These are phyloP conservation scores for Lichenostomus cassidix DNA, from an alignment of 2,113 vertebrate species.

Conservation along the genomic window DNA sequence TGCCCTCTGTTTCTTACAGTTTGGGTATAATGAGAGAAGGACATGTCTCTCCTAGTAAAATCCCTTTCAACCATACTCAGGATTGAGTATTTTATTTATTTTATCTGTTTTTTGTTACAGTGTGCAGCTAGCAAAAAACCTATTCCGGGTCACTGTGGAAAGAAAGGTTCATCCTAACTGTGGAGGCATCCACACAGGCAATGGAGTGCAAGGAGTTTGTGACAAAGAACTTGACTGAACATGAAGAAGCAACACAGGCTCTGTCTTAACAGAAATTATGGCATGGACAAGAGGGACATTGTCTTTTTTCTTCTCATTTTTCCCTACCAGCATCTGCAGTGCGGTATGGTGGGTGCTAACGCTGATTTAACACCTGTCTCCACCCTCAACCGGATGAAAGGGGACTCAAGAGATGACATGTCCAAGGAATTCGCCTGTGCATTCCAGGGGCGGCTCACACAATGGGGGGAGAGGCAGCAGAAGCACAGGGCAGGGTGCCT, in stretches of 20 bases:
- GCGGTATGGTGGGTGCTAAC: not conserved
- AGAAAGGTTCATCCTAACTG: not conserved
- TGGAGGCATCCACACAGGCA: not conserved
- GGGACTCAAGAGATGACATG: slow-evolving; percentile 41
- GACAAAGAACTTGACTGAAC: not conserved
- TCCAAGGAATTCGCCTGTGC: not conserved
- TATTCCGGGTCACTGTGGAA: not conserved
- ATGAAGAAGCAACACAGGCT: not conserved
- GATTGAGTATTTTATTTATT: not conserved
- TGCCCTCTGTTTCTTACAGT: not conserved
- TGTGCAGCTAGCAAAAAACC: not conserved
- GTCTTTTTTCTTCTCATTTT: not conserved
- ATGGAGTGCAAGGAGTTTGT: not conserved
- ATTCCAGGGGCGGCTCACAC: not conserved
- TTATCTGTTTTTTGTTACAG: not conserved
- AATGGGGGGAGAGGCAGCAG: not conserved
- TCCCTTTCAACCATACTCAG: not conserved
- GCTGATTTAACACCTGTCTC: slow-evolving; percentile 21
- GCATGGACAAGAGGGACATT: not conserved
- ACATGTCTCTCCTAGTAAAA: not conserved
- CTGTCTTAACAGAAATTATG: not conserved
- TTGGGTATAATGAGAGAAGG: not conserved
- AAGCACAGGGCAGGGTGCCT: not conserved
- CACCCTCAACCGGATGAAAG: not conserved
- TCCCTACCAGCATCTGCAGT: not conserved